These are phyloP conservation scores for Mixornis gularis DNA, from an alignment of 2,113 vertebrate species.

Conservation along the genomic window DNA sequence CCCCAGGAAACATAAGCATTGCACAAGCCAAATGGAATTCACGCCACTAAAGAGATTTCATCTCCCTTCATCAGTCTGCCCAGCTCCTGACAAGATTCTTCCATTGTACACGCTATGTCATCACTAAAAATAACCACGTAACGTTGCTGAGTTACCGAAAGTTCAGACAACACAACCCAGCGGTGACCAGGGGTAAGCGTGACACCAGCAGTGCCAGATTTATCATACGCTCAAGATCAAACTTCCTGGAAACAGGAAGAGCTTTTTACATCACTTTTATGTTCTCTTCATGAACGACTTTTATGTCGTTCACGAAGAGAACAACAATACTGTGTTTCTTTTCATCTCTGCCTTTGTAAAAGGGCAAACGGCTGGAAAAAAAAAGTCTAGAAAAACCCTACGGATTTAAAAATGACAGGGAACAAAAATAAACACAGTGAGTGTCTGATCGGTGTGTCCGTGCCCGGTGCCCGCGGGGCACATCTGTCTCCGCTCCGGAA, in stretches of 20 bases:
- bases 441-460: fast-evolving
- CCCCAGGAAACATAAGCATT: background rate
- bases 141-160: background rate
- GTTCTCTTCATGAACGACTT: background rate
- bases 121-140: conserved; percentile 13
- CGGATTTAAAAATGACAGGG: background rate
- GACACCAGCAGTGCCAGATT: background rate
- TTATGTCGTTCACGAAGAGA: background rate
- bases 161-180: background rate
- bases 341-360: background rate
- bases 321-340: fast-evolving
- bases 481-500: background rate
- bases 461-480: background rate
- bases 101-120: background rate
- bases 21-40: background rate
- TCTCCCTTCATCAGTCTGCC: background rate
- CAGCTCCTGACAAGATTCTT: background rate
- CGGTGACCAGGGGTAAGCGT: background rate
- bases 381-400: fast-evolving
- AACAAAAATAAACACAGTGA: fast-evolving
- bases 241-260: background rate
- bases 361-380: background rate
- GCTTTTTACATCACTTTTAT: background rate
- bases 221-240: background rate
- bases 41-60: background rate